A percentile compares a stretch with the other conserved stretches of the same genome.
Evolutionary conservation across 2,113 vertebrate genomes (phyloP).

Genomic region (Toxostoma redivivum): DNA sequence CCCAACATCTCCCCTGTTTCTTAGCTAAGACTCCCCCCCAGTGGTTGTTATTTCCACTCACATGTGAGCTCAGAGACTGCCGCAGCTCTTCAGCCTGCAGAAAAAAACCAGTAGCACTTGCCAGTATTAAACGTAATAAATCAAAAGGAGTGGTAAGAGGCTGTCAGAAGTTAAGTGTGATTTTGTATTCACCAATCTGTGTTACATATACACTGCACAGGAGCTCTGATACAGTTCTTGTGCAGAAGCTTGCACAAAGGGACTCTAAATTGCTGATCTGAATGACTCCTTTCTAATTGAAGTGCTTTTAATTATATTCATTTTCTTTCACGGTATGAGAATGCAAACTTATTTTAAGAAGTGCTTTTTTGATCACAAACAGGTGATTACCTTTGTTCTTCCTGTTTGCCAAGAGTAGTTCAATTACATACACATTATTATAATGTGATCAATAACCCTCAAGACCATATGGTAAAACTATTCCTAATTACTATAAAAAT

Average conservation of each 20-base stretch:
- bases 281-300: background rate
- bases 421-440: background rate
- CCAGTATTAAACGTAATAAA: background rate
- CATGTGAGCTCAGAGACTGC: background rate
- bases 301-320: background rate
- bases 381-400: background rate
- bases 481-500: background rate
- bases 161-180: background rate
- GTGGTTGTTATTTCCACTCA: background rate
- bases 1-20: background rate
- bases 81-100: background rate
- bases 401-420: background rate
- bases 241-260: background rate
- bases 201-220: fast-evolving
- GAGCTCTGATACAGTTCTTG: background rate
- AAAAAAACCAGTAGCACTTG: background rate
- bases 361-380: background rate
- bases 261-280: background rate
- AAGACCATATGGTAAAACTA: background rate
- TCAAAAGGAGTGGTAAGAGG: background rate
- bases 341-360: background rate
- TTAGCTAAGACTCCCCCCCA: background rate
- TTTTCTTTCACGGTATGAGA: background rate
- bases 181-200: background rate
- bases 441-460: background rate